Evolutionary conservation across 2,113 vertebrate species (phyloP), one percentile per base, ranked within the genome.

Genomic region (Ochotona princeps): DNA sequence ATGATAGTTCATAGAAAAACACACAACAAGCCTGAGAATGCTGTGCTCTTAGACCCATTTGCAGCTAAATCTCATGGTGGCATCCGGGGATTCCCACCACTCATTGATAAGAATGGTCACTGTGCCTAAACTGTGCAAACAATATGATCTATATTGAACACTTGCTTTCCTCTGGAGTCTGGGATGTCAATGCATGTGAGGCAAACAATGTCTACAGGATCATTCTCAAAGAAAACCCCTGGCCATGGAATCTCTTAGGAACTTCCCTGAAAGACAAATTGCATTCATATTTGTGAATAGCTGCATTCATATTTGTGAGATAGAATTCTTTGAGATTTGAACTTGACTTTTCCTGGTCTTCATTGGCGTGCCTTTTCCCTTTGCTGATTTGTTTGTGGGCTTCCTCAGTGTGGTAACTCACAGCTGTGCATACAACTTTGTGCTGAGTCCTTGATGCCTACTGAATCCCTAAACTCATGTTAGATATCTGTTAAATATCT

Each of bases 301-400:
- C 6, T 2, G 5, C 18, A 4, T 7, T 47, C n/a, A 51, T 12
- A 1, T 15, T 8, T 7, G 26, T 2, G 35, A 32, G 18, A 81
- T 38, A 20, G 35, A 51, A 63, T 60, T 26, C 60, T 35, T 13
- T 15, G 63, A 85, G 38, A 32, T 18, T 15, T 23, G 4, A 4
- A 21, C 13, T 23, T 14, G 47, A 44, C 47, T 75, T 76, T 65
- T 75, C 38, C 47, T 23, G 5, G 85, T 44, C n/a, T 65, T 51
- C 0, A 0, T 38, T 8, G 0, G 2, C 3, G 10, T 11, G 14
- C 10, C 30, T 86, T 44, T 38, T 63, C n/a, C 38, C 30, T 74
- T 65, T 32, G 73, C 54, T 49, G 12, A 67, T 90, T 21, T 57
- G 57, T 78, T 75, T 30, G 35, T 88, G 26, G 32, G 10, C 25